A percentile compares a stretch with the other conserved stretches of the same genome.
phyloP scores from a whole-genome alignment of 2,888 invertebrate species.

The Tinea trinotella region DNA sequence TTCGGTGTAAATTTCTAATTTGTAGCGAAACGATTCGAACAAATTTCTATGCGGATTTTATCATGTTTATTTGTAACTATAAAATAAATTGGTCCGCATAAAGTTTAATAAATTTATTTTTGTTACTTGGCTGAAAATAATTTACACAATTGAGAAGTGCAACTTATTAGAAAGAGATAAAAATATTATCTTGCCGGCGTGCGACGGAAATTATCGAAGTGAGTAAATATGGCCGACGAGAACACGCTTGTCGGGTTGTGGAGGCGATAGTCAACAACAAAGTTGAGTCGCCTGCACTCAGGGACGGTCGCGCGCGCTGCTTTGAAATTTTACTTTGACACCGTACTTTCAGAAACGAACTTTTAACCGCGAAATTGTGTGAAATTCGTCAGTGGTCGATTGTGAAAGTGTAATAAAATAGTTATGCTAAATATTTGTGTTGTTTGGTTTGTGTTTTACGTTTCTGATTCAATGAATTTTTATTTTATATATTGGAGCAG shows the following conservation, averaged over 20 bases:
- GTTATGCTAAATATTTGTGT: not conserved
- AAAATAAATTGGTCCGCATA: too few relatives aligned
- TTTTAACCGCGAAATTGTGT: slow-evolving; percentile 8
- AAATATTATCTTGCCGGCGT: slow-evolving; percentile 24
- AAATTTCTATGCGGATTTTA: too few relatives aligned
- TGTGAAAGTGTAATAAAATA: not conserved
- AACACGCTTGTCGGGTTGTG: slow-evolving; percentile 1
- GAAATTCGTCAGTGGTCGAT: not conserved
- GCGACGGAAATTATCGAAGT: slow-evolving; percentile 48
- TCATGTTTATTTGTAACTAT: too few relatives aligned
- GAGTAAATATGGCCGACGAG: slow-evolving; percentile 26
- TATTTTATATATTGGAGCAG: not conserved
- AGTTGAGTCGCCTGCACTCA: not conserved
- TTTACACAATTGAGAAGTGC: not conserved
- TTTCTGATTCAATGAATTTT: not conserved
- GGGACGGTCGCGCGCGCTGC: not conserved
- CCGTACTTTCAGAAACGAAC: not conserved
- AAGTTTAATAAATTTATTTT: too few relatives aligned
- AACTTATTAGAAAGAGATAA: slow-evolving; percentile 16
- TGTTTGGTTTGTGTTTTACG: slow-evolving; percentile 4
- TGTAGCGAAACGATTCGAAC: too few relatives aligned
- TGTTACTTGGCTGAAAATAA: too few relatives aligned
- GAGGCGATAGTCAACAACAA: slow-evolving; percentile 8
- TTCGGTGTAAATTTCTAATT: too few relatives aligned
- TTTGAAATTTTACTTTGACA: not conserved